phyloP scores from a whole-genome alignment of 2,888 invertebrate genomes.

The Mayetiola destructor region DNA sequence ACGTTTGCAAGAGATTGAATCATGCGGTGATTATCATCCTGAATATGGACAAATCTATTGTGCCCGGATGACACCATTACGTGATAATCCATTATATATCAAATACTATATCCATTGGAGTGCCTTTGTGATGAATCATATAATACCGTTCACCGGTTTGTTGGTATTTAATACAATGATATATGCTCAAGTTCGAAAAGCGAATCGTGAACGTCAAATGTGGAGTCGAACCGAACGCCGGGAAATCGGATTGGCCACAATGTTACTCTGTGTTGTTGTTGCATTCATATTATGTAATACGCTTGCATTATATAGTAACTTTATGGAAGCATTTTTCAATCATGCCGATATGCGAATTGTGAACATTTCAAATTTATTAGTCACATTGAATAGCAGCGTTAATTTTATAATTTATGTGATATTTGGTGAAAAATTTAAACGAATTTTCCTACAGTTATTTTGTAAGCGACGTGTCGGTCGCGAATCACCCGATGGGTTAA shows the following conservation, averaged over 20 bases:
- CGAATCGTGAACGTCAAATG: conserved; percentile 78
- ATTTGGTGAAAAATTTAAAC: conserved; percentile 91
- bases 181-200: conserved; percentile 61
- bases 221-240: conserved; percentile 79
- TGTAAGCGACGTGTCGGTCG: conserved; percentile 50
- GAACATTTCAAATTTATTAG: conserved; percentile 76
- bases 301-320: conserved; percentile 70
- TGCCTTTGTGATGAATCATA: conserved; percentile 86
- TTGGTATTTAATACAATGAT: conserved; percentile 84
- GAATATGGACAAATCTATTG: conserved; percentile 52
- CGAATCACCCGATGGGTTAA: conserved; percentile 54
- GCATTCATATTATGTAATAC: conserved; percentile 91
- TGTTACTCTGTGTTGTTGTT: conserved; percentile 86
- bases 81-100: conserved; percentile 59
- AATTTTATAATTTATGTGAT: conserved; percentile 97
- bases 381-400: conserved; percentile 92
- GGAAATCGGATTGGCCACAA: conserved; percentile 86
- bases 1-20: conserved; percentile 55
- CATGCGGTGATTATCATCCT: conserved; percentile 31
- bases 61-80: conserved; percentile 50
- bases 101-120: conserved; percentile 86
- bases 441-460: conserved; percentile 67
- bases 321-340: conserved; percentile 64
- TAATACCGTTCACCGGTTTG: conserved; percentile 77
- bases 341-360: conserved; percentile 54